Percentiles rank a stretch among this genome's conserved stretches.
phyloP scores from a whole-genome alignment of 2,113 vertebrate species.

The Panthera tigris region DNA sequence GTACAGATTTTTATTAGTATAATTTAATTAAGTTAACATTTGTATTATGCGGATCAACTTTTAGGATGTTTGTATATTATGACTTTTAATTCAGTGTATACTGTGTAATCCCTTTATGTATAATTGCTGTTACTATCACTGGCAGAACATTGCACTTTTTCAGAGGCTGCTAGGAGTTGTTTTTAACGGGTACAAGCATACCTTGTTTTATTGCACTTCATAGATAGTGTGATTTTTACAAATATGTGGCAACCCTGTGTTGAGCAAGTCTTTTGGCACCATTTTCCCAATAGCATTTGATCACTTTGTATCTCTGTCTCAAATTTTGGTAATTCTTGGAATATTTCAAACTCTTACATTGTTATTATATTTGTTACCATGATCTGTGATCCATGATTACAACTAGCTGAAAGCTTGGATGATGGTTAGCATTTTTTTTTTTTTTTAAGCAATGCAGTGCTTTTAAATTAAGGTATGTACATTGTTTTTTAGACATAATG shows the following conservation, averaged over 20 bases:
- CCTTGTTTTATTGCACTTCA: not conserved
- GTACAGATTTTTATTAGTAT: constrained; percentile 82
- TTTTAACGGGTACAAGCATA: not conserved
- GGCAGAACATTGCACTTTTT: not conserved
- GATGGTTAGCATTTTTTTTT: not conserved
- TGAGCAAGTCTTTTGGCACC: not conserved
- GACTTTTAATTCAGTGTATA: constrained; percentile 33
- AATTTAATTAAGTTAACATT: constrained; percentile 39
- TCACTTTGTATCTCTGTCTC: not conserved
- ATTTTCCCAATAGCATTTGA: not conserved
- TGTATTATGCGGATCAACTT: not conserved
- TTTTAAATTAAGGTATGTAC: not conserved
- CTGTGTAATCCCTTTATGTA: not conserved
- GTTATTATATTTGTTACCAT: not conserved
- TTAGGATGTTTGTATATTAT: constrained; percentile 36
- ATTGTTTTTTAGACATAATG: not conserved
- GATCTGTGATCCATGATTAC: not conserved
- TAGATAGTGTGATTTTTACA: not conserved
- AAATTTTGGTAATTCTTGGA: not conserved
- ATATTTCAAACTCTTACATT: not conserved
- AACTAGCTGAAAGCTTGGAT: not conserved
- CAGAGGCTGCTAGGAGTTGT: not conserved
- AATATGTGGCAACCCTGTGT: not conserved
- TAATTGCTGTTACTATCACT: constrained; percentile 10
- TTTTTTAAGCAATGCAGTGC: not conserved